A percentile compares a stretch with the other conserved stretches of the same genome.
Evolutionary conservation across 64 coral and sea anemone genomes (phyloP).

Genomic region (Cladopsammia gracilis): DNA sequence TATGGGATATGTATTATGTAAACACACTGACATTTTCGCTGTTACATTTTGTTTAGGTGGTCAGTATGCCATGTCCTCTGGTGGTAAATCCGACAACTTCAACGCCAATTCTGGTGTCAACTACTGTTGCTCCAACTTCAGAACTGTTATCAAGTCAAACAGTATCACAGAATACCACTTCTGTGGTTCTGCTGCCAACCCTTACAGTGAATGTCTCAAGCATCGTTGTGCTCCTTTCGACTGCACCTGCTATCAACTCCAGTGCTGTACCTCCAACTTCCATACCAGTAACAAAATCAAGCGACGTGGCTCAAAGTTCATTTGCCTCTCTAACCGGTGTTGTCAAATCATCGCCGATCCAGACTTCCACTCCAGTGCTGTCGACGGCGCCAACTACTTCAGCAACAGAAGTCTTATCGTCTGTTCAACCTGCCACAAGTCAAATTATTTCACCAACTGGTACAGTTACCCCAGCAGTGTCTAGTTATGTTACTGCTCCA

Average conservation of each 20-base stretch:
- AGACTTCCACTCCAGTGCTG: background rate
- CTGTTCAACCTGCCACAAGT: background rate
- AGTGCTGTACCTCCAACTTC: background rate
- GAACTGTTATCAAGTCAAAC: too few species aligned
- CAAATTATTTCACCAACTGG: background rate
- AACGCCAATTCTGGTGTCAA: too few species aligned
- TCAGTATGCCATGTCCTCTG: too few species aligned
- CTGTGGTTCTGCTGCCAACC: too few species aligned
- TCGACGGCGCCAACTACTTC: background rate
- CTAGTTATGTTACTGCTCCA: constrained; percentile 40
- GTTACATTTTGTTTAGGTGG: too few species aligned
- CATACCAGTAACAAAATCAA: background rate
- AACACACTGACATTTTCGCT: too few species aligned
- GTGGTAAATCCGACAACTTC: too few species aligned
- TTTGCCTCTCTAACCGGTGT: background rate
- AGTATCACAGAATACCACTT: too few species aligned
- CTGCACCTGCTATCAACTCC: background rate
- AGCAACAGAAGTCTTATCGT: background rate
- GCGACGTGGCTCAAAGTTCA: background rate
- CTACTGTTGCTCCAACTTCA: too few species aligned
- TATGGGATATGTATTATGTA: too few species aligned
- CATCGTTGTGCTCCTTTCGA: background rate
- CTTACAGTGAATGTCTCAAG: too few species aligned
- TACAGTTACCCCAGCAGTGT: background rate
- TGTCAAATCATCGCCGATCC: background rate